Evolutionary conservation across 1,140 invertebrate species (phyloP).

Genomic region (Mactra quadrangularis): DNA sequence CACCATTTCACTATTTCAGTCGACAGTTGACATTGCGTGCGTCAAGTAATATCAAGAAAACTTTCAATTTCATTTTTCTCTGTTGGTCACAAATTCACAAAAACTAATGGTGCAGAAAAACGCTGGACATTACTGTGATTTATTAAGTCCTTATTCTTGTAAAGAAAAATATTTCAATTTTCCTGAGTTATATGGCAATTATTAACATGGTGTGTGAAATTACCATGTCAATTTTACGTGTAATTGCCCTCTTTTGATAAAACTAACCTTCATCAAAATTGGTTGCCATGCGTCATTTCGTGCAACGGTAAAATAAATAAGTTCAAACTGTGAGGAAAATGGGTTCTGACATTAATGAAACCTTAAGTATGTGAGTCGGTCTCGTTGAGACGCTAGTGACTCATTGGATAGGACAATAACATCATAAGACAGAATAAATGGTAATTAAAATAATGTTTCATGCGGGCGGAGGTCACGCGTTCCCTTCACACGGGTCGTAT

Average conservation of each 20-base stretch:
- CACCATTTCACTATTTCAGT: no score
- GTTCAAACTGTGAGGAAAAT: conserved; percentile 25
- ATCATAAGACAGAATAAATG: conserved; percentile 1
- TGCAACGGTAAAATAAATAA: no score
- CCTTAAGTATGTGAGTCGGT: conserved; percentile 18
- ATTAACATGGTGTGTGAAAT: conserved; percentile 18
- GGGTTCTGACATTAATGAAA: conserved; percentile 43
- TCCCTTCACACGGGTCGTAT: conserved; percentile 21
- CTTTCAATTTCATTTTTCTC: no score
- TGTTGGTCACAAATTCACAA: no score
- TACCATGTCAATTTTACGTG: conserved; percentile 29
- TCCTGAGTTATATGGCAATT: conserved; percentile 11
- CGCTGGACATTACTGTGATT: conserved; percentile 5
- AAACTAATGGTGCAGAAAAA: conserved; percentile 13
- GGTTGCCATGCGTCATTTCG: no score
- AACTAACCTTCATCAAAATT: no score
- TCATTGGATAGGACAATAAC: conserved; percentile 28
- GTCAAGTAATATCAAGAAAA: no score
- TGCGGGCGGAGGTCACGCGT: conserved; percentile 35
- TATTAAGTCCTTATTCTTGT: conserved; percentile 4
- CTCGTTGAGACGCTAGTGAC: not conserved
- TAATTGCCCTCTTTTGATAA: not conserved
- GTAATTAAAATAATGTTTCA: conserved; percentile 24
- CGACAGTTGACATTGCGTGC: no score
- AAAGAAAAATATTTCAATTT: conserved; percentile 4